A percentile compares a stretch with the other conserved stretches of the same genome.
Evolutionary conservation across 2,797 vertebrate genomes (phyloP).

Genomic region (Dallia pectoralis): DNA sequence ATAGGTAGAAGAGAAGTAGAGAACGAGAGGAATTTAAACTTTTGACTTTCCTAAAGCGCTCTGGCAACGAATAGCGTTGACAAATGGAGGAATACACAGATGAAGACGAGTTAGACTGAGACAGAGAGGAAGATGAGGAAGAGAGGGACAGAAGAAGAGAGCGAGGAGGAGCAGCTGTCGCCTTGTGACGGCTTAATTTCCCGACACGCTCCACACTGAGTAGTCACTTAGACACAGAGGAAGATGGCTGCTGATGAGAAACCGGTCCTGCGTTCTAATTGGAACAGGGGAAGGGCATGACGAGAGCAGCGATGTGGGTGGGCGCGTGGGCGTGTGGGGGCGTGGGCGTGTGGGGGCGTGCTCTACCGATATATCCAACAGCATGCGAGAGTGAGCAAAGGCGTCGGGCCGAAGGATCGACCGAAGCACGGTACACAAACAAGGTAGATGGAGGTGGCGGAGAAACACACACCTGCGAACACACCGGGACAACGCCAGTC

Average conservation of each 20-base stretch:
- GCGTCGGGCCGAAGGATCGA: not conserved
- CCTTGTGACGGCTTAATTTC: conserved; percentile 66
- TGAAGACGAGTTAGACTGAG: conserved; percentile 45
- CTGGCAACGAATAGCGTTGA: not conserved
- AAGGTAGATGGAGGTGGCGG: conserved; percentile 45
- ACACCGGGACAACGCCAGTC: not conserved
- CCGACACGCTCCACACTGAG: conserved; percentile 63
- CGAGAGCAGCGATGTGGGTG: conserved; percentile 24
- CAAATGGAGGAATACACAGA: not conserved
- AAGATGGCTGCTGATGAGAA: conserved; percentile 59
- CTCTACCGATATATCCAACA: not conserved
- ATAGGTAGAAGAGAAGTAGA: not conserved
- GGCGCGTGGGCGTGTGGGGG: conserved; percentile 13
- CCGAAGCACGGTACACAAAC: conserved; percentile 8
- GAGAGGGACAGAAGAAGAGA: not conserved
- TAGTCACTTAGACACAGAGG: conserved; percentile 61
- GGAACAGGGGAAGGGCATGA: conserved; percentile 27
- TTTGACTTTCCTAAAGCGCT: not conserved
- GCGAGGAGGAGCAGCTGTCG: conserved; percentile 59
- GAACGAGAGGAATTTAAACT: not conserved
- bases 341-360: conserved; percentile 8
- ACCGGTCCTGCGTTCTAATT: conserved; percentile 61
- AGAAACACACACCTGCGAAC: conserved; percentile 37
- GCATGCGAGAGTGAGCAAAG: not conserved
- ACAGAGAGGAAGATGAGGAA: conserved; percentile 16